Evolutionary conservation across 2,888 invertebrate genomes (phyloP).

Genomic region (Dioctria rufipes): DNA sequence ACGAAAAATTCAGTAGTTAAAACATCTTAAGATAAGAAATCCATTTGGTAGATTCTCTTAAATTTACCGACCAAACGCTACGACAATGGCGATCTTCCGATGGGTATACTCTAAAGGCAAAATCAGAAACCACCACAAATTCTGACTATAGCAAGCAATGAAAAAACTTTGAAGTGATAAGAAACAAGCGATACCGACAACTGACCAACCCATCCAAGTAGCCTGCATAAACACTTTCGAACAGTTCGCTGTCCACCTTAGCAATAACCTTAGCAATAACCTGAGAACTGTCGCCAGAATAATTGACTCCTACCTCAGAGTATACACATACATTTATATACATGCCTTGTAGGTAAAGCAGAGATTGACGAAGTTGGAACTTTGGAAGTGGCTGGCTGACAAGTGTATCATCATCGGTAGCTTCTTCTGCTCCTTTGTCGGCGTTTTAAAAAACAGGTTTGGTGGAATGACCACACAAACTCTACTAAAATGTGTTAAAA

Average conservation of each 20-base stretch:
- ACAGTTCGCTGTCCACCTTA: neutral
- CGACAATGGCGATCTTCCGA: conserved; percentile 37
- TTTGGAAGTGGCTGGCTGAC: conserved; percentile 17
- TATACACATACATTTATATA: too few species aligned
- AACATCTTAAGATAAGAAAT: conserved; percentile 51
- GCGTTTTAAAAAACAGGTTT: conserved; percentile 13
- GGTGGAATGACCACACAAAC: conserved; percentile 28
- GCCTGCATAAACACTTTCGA: conserved; percentile 8
- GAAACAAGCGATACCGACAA: conserved; percentile 3
- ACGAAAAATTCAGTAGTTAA: conserved; percentile 50
- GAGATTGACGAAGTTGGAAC: neutral
- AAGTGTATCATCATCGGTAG: conserved; percentile 24
- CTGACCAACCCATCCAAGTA: neutral
- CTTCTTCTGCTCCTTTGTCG: conserved; percentile 26
- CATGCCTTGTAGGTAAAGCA: neutral
- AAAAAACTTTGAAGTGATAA: conserved; percentile 23
- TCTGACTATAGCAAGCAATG: neutral
- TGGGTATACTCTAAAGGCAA: neutral
- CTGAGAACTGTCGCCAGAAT: conserved; percentile 36
- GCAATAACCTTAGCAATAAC: neutral
- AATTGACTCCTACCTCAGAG: conserved; percentile 34
- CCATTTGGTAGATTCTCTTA: conserved; percentile 39
- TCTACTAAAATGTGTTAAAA: conserved; percentile 34
- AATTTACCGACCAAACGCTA: conserved; percentile 1
- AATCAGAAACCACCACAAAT: neutral